These are phyloP conservation scores for Gobius niger DNA, from an alignment of 2,113 vertebrate genomes.

Conservation along the genomic window DNA sequence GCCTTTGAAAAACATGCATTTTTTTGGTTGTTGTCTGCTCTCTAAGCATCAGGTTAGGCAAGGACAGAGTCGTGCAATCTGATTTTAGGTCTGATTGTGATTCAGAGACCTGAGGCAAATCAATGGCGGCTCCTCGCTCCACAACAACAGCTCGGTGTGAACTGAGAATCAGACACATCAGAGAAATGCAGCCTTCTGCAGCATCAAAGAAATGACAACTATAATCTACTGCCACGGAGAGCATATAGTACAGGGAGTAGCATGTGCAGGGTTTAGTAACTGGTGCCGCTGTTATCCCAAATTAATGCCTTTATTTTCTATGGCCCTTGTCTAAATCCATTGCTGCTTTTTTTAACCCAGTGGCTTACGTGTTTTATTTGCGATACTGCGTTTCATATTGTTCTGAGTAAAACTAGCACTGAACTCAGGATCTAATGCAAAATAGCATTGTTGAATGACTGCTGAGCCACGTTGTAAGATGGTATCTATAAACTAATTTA, in stretches of 20 bases:
- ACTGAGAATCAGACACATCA: constrained; percentile 9
- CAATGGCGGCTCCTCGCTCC: background rate
- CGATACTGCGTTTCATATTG: background rate
- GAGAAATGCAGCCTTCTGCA: background rate
- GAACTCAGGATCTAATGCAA: too few species aligned
- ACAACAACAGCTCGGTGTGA: background rate
- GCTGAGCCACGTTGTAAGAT: too few species aligned
- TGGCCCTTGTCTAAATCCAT: background rate
- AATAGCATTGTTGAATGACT: too few species aligned
- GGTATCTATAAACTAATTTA: too few species aligned
- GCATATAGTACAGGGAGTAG: background rate
- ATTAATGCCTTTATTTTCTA: too few species aligned
- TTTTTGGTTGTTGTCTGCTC: background rate
- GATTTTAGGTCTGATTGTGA: constrained; percentile 4
- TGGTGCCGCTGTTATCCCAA: background rate
- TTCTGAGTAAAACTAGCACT: too few species aligned
- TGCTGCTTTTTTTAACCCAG: background rate
- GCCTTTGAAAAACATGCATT: background rate
- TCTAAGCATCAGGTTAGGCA: background rate
- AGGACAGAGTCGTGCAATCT: background rate
- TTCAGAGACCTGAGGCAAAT: constrained; percentile 3
- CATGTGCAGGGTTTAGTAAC: background rate
- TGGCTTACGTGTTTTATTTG: background rate
- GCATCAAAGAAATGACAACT: background rate
- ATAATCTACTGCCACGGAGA: background rate